Conservation (phyloP, 2,888 invertebrate genomes). For the Sesamia inferens region DNA sequence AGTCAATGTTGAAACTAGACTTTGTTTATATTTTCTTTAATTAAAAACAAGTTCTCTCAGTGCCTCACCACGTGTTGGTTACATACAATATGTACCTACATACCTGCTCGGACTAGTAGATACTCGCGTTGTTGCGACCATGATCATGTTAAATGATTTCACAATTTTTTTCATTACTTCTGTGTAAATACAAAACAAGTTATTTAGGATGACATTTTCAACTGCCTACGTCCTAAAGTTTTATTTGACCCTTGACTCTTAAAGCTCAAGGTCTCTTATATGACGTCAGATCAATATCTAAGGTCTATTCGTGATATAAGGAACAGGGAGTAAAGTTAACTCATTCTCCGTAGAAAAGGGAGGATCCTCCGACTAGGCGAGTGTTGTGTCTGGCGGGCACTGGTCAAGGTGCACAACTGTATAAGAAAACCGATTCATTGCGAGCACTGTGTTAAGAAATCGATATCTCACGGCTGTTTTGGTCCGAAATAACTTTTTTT, state of each 20-base stretch:
- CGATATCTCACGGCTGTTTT: too few species aligned
- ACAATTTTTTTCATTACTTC: background rate
- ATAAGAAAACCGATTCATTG: too few species aligned
- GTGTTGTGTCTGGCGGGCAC: too few species aligned
- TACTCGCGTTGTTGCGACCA: background rate
- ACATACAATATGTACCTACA: too few species aligned
- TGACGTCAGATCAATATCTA: background rate
- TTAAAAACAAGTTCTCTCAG: conserved; percentile 1
- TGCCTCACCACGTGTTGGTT: background rate
- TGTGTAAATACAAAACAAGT: conserved; percentile 21
- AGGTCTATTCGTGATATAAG: background rate
- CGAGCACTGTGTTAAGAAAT: too few species aligned
- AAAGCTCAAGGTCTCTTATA: background rate
- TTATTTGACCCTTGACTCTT: background rate
- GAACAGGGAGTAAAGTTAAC: too few species aligned
- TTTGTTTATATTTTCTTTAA: background rate
- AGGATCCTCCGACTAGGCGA: too few species aligned
- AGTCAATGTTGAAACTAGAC: too few species aligned
- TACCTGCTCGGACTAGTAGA: too few species aligned
- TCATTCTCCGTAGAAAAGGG: too few species aligned
- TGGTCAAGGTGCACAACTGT: too few species aligned
- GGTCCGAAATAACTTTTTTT: too few species aligned
- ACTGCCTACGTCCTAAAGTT: background rate
- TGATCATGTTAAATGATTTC: background rate
- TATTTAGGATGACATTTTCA: background rate